Evolutionary conservation across 2,113 vertebrate species (phyloP).

Genomic region (Melanerpes aurifrons): DNA sequence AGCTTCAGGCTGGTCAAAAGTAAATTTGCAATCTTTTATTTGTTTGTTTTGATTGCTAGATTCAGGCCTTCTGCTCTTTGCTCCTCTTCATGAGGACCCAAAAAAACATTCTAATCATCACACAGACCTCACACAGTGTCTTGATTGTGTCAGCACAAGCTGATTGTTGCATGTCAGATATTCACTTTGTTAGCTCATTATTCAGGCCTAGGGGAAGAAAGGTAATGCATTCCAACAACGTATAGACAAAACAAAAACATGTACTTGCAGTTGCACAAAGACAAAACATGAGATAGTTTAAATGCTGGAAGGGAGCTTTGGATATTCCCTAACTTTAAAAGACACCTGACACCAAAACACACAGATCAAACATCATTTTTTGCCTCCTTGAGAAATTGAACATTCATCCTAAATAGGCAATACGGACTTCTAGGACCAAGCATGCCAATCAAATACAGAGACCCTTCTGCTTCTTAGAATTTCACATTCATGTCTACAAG

Average conservation of each 20-base stretch:
- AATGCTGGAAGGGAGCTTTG: neutral
- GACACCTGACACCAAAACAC: neutral
- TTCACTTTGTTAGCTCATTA: neutral
- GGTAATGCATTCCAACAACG: neutral
- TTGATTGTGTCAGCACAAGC: neutral
- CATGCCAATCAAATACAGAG: neutral
- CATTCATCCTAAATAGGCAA: neutral
- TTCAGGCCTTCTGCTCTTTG: neutral
- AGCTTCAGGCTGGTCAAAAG: neutral
- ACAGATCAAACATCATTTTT: neutral
- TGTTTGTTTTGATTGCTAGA: neutral
- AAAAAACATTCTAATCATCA: neutral
- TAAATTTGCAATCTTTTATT: neutral
- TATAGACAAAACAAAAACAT: slow-evolving; percentile 43
- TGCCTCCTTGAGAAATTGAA: neutral
- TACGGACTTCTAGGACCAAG: neutral
- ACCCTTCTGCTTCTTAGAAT: neutral
- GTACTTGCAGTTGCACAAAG: neutral
- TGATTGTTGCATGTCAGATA: neutral
- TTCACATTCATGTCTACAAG: neutral
- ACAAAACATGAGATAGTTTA: neutral
- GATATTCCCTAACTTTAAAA: neutral
- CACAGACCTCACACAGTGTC: slow-evolving; percentile 14
- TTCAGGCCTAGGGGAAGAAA: slow-evolving; percentile 27
- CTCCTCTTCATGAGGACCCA: neutral